A percentile compares a stretch with the other conserved stretches of the same genome.
These are phyloP conservation scores for Euzophera pinguis DNA, from an alignment of 2,888 invertebrate species.

Conservation along the genomic window DNA sequence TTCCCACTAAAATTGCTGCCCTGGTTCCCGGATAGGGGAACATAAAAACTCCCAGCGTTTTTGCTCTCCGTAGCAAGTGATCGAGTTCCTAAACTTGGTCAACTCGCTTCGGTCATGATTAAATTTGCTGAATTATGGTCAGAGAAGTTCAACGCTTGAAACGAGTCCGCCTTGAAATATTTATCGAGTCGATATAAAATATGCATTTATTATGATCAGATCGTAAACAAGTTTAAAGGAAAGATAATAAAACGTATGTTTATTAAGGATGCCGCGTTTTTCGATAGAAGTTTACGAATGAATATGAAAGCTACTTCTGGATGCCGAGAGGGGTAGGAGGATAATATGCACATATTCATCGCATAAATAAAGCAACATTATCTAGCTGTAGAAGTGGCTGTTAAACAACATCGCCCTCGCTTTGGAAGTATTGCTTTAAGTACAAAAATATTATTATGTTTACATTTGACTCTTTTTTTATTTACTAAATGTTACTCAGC, in stretches of 20 bases:
- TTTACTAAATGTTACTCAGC: no score
- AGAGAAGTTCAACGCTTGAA: slow-evolving; percentile 47
- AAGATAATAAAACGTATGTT: slow-evolving; percentile 30
- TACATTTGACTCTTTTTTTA: background rate
- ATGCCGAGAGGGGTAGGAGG: slow-evolving; percentile 5
- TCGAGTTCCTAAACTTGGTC: slow-evolving; percentile 25
- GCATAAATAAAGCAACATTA: slow-evolving; percentile 8
- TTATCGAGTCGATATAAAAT: slow-evolving; percentile 56
- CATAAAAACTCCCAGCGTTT: slow-evolving; percentile 17
- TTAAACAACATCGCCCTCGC: slow-evolving; percentile 7
- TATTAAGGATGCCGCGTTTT: slow-evolving; percentile 34
- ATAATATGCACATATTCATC: slow-evolving; percentile 12
- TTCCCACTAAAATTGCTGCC: slow-evolving; percentile 11
- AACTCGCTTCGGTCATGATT: slow-evolving; percentile 56
- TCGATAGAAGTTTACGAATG: slow-evolving; percentile 19
- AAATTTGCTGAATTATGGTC: slow-evolving; percentile 65
- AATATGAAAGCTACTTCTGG: slow-evolving; percentile 20
- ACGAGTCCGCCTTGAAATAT: slow-evolving; percentile 45
- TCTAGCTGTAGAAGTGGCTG: slow-evolving; percentile 1
- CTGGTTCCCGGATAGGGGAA: background rate
- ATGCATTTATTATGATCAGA: slow-evolving; percentile 51
- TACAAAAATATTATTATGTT: slow-evolving; percentile 12
- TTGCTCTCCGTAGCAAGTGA: slow-evolving; percentile 19
- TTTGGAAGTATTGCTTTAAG: slow-evolving; percentile 5
- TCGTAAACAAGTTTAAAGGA: slow-evolving; percentile 46